Evolutionary conservation across 2,888 invertebrate species (phyloP), one percentile per base, ranked within the genome.

Genomic region (Incurvaria masculella): DNA sequence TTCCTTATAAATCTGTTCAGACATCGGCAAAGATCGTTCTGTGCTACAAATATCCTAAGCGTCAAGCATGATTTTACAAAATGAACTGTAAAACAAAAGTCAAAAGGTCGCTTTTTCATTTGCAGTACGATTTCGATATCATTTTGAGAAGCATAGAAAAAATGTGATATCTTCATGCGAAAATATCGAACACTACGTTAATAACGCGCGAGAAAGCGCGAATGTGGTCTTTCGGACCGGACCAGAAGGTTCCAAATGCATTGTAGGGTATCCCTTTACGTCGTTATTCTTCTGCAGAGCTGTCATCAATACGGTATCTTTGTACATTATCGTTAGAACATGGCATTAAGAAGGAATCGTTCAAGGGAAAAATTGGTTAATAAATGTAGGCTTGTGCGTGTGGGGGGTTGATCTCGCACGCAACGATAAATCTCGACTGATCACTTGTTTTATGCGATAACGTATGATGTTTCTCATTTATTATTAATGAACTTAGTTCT

Each of bases 311-410:
- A 72, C 61, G 56, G 66, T 72, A 71, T 69, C 66, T 64, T 58
- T 62, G 65, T 66, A 58, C 61, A 70, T 74, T 72, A 74, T 69
- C 72, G 66, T 71, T 66, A 68, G 69, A 68, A 68, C 63, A 58
- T 57, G 58, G 68, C 61, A 72, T 75, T 73, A 75, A 68, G 69
- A 66, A 58, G 52, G 63, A 72, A 71, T 62, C 68, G 71, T 68
- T 74, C 66, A 63, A 66, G 69, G 66, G 72, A 72, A 73, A 75
- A 75, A 75, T 75, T 72, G 72, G 63, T 69, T 73, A 71, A 72
- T 72, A 72, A 69, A 72, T 70, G 65, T 67, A 61, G 33, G 14
- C 11, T n/a, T 33, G 33, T n/a, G 33, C 14, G 33, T 33, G 14
- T 33, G 23, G 23, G 33, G 3, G 14, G 14, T 33, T n/a, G 8